Percentiles rank a stretch among this genome's conserved stretches.
Conservation (phyloP, 2,797 vertebrate genomes). For the Oreonectes daqikongensis region DNA sequence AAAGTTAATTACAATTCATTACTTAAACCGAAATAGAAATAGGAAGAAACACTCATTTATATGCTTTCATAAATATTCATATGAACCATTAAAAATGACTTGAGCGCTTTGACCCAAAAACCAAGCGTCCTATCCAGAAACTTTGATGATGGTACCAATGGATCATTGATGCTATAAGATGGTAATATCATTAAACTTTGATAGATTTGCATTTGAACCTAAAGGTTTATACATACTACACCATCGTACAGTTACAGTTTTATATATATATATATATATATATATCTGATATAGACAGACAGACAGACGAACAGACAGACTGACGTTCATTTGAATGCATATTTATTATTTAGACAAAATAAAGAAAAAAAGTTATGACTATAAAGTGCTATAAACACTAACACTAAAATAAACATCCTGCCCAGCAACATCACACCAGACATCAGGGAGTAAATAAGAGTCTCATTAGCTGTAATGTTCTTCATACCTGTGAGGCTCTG, state of each 20-base stretch:
- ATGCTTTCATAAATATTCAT: background rate
- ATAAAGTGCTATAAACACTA: too few relatives aligned
- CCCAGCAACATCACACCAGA: constrained; percentile 14
- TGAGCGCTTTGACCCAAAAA: background rate
- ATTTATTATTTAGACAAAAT: too few relatives aligned
- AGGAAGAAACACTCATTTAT: constrained; percentile 3
- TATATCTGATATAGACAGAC: background rate
- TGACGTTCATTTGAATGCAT: too few relatives aligned
- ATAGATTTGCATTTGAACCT: background rate
- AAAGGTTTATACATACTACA: too few relatives aligned
- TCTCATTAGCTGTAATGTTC: constrained; percentile 30
- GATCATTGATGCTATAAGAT: background rate
- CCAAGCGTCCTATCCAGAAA: background rate
- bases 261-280: too few relatives aligned
- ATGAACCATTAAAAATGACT: background rate
- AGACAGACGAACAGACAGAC: too few relatives aligned
- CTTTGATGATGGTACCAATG: background rate
- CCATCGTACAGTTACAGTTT: background rate
- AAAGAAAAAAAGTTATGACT: too few relatives aligned
- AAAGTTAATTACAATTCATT: background rate
- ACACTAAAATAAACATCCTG: constrained; percentile 2
- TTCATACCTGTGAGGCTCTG: constrained; percentile 51
- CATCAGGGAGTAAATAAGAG: background rate
- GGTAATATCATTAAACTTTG: background rate
- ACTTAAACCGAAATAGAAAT: background rate